Base-by-base conservation (phyloP, 2,888 invertebrate genomes). In the Nephrotoma guestfalica region DNA sequence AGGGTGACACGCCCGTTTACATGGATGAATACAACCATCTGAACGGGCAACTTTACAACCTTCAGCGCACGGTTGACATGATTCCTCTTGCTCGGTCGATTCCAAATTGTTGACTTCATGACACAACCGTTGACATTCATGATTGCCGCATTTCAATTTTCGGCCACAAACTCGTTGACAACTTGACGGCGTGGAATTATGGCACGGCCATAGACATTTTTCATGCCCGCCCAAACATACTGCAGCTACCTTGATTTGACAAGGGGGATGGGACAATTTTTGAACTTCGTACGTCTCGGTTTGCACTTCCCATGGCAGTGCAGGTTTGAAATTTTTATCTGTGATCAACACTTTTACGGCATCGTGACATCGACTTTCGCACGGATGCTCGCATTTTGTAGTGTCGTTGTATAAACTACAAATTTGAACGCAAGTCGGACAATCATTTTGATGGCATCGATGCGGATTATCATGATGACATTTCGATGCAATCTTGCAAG, bases 391-490 rank as follows among this genome's bases (percentile, higher is more conserved):
- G 86, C 91, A 89, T 90, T 90, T 83, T 87, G 88, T 89, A 2
- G 87, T 88, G 45, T 89, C 89, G 87, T 91, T 91, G 85, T 87
- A 87, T 7, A 95, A 93, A 9, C 93, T 92, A 90, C 98, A 98
- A 57, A 93, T 92, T 89, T 96, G 95, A 87, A 92, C 93, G 90
- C 98, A 98, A 0, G 96, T 94, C 0, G 97, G 96, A 90, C 97
- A 98, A 45, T 94, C 94, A 0, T 96, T 96, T 89, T 96, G 95
- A 90, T 98, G 97, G 89, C 97, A 98, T 86, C 92, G 92, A 90
- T 97, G 97, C 15, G 93, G 93, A 88, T 95, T 94, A 87, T 95
- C 93, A 90, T 98, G 98, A 89, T 97, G 96, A 91, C 98, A 98
- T 90, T 96, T 95, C 4, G 97, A 94, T 47, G 96, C 95, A 85